Evolutionary conservation across 2,797 vertebrate species (phyloP).

Genomic region (Halcyon badia): DNA sequence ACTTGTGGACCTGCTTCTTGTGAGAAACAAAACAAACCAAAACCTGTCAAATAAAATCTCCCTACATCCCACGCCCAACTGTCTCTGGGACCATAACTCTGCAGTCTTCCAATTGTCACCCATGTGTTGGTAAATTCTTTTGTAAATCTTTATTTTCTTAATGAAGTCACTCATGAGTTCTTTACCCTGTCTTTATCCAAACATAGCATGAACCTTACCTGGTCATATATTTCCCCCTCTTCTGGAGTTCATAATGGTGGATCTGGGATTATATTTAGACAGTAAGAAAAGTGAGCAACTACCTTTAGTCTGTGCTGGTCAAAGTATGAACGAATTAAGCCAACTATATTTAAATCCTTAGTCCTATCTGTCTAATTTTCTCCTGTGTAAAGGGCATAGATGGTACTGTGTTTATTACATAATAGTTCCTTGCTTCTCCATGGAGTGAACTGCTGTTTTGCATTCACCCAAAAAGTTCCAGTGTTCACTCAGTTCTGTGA

Average conservation of each 20-base stretch:
- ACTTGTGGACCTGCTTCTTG: neutral
- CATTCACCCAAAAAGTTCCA: neutral
- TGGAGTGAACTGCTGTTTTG: neutral
- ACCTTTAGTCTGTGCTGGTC: neutral
- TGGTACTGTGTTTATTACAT: neutral
- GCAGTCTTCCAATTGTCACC: neutral
- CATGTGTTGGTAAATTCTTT: conserved; percentile 23
- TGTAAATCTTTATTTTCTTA: conserved; percentile 51
- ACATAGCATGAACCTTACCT: conserved; percentile 46
- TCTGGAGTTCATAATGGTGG: neutral
- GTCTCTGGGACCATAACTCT: neutral
- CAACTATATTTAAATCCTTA: neutral
- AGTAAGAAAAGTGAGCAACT: neutral
- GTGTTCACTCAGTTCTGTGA: neutral
- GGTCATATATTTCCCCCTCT: conserved; percentile 32
- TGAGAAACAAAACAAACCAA: conserved; percentile 21
- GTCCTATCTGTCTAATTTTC: neutral
- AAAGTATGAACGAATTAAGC: neutral
- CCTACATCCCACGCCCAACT: neutral
- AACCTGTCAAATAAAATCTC: neutral
- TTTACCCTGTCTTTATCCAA: conserved; percentile 32
- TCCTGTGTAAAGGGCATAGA: neutral
- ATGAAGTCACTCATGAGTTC: conserved; percentile 46
- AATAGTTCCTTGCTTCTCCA: neutral
- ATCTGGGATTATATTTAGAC: neutral